Percentiles rank a stretch among this genome's conserved stretches.
These are phyloP conservation scores for Coenonympha glycerion DNA, from an alignment of 2,888 invertebrate genomes.

Conservation along the genomic window DNA sequence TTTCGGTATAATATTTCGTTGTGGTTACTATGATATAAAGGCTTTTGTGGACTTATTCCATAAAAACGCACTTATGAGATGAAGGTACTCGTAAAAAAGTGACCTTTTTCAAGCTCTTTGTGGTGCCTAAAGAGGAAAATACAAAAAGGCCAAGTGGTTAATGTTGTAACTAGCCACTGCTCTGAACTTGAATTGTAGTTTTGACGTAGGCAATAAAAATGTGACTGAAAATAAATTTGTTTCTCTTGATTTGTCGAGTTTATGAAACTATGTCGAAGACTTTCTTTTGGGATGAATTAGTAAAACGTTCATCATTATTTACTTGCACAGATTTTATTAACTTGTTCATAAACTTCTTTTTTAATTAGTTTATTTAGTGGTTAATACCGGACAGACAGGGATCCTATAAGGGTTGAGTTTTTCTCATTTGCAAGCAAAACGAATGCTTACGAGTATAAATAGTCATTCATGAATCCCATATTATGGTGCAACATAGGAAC, in stretches of 20 bases:
- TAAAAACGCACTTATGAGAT: slow-evolving; percentile 7
- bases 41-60: background rate
- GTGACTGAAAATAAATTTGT: too few species aligned
- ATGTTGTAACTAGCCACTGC: background rate
- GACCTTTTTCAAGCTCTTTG: slow-evolving; percentile 9
- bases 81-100: slow-evolving; percentile 2
- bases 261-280: too few species aligned
- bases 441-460: slow-evolving; percentile 2
- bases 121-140: background rate
- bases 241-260: too few species aligned
- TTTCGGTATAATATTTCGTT: too few species aligned
- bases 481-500: slow-evolving; percentile 28
- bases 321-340: too few species aligned
- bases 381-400: too few species aligned
- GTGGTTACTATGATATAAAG: background rate
- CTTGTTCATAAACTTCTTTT: too few species aligned
- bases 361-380: too few species aligned
- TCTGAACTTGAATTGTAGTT: background rate
- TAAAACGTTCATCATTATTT: too few species aligned
- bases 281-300: too few species aligned
- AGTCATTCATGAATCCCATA: slow-evolving; percentile 11
- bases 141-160: background rate
- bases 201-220: too few species aligned
- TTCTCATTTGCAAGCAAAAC: background rate
- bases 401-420: too few species aligned